Percentiles rank a stretch among this genome's conserved stretches.
These are phyloP conservation scores for Plemyria rubiginata DNA, from an alignment of 2,888 invertebrate species.

Conservation along the genomic window DNA sequence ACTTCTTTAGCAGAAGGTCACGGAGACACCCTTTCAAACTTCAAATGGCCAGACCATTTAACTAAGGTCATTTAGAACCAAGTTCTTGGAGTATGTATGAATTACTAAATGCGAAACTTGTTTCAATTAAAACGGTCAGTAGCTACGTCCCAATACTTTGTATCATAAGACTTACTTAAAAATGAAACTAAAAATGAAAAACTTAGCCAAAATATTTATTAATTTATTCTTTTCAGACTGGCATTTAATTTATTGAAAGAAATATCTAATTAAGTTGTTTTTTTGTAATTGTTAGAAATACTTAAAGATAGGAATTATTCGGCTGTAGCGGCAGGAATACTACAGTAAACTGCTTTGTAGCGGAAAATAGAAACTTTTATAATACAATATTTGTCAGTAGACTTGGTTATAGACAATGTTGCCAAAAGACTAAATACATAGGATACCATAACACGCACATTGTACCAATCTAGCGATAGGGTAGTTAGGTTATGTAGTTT, in stretches of 20 bases:
- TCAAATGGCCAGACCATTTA: neutral
- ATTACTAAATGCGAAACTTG: constrained; percentile 2
- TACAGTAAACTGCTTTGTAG: constrained; percentile 10
- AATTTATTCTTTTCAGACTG: constrained; percentile 23
- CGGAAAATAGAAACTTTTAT: constrained; percentile 8
- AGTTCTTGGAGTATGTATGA: constrained; percentile 3
- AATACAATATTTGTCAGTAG: constrained; percentile 12
- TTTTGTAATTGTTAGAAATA: constrained; percentile 9
- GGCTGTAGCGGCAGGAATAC: neutral
- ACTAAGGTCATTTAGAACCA: neutral
- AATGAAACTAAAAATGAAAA: no score
- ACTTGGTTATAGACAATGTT: constrained; percentile 30
- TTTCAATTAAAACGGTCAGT: neutral
- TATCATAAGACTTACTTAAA: constrained; percentile 8
- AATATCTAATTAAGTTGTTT: constrained; percentile 8
- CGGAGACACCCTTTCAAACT: neutral
- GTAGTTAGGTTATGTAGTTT: no score
- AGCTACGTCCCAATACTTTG: constrained; percentile 14
- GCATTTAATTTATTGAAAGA: constrained; percentile 17
- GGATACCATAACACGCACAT: constrained; percentile 25
- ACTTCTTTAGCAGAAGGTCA: neutral
- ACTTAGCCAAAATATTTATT: constrained; percentile 28
- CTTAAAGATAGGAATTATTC: neutral
- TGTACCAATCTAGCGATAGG: neutral
- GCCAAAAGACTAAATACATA: constrained; percentile 36